Percentiles rank a stretch among this genome's conserved stretches.
Evolutionary conservation across 2,113 vertebrate genomes (phyloP).

Genomic region (Sphaerodactylus townsendi): DNA sequence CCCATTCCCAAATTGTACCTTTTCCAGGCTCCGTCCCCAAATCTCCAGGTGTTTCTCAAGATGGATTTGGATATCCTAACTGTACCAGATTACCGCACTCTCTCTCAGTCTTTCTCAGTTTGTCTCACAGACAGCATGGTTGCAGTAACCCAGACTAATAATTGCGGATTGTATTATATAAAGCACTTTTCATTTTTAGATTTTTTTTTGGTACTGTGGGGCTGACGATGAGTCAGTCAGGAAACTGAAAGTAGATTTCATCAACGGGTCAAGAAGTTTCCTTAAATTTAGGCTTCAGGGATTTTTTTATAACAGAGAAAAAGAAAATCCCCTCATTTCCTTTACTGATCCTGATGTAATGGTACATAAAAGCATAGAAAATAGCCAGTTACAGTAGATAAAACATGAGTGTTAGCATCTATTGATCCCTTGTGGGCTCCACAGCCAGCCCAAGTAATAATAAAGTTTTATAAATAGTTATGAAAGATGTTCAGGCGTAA

Average conservation of each 20-base stretch:
- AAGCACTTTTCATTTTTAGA: not conserved
- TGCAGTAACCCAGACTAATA: not conserved
- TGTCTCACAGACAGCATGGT: not conserved
- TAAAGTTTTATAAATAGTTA: not conserved
- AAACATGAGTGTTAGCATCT: not conserved
- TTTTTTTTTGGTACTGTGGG: not conserved
- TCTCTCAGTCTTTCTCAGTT: not conserved
- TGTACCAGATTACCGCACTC: not conserved
- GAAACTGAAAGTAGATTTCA: not conserved
- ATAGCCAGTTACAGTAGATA: not conserved
- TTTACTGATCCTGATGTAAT: not conserved
- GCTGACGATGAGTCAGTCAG: not conserved
- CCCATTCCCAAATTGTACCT: no score
- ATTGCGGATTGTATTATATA: not conserved
- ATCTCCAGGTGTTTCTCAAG: no score
- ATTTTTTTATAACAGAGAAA: not conserved
- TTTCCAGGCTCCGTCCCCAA: no score
- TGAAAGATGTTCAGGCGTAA: not conserved
- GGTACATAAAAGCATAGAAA: not conserved
- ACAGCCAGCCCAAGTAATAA: not conserved
- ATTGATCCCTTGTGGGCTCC: not conserved
- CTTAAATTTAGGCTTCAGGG: not conserved
- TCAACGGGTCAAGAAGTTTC: not conserved
- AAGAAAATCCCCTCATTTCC: not conserved
- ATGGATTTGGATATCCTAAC: no score